Evolutionary conservation across 2,888 invertebrate genomes (phyloP), one percentile per base, ranked within the genome.

Genomic region (Actias luna): DNA sequence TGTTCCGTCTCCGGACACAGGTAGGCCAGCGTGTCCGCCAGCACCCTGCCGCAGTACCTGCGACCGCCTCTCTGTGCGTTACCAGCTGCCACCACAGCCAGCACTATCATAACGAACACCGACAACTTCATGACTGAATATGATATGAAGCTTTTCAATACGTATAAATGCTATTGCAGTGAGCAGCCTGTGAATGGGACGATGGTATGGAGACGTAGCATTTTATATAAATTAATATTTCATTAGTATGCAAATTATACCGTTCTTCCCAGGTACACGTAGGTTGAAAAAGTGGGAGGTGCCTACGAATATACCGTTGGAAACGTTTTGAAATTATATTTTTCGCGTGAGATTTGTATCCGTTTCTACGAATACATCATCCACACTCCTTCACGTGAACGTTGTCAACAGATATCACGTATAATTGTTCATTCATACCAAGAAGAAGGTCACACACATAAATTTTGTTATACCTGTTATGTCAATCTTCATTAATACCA

Each of bases 1-100:
- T 58, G 33, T 25, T 35, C 33, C 31, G n/a, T 35, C n/a, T 64
- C 42, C 35, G 61, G 59, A 16, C 72, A 73, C 12, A 71, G 63
- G 36, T 62, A 64, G 0, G 66, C 69, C 27, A 73, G 46, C 1
- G 68, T 64, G 4, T 62, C 31, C 1, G 73, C 67, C 42, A 73
- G 52, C 10, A 64, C 63, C 12, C 69, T 60, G 1, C 72, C 72
- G 33, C 72, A 72, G 61, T 68, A 71, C 5, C 61, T 59, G 18
- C 64, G 60, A 16, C 62, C 22, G 5, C 59, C 59, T 10, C 31
- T 27, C 31, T 36, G 33, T 16, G n/a, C 36, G 22, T 14, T 16
- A 18, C 31, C 39, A 35, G 1, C 31, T 14, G 35, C 42, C 22
- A 33, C 22, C 5, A 50, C 25, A 18, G 22, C 29, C 29, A 58